Percentiles rank a stretch among this genome's conserved stretches.
These are phyloP conservation scores for Caerostris extrusa DNA, from an alignment of 1,140 invertebrate species.

Conservation along the genomic window DNA sequence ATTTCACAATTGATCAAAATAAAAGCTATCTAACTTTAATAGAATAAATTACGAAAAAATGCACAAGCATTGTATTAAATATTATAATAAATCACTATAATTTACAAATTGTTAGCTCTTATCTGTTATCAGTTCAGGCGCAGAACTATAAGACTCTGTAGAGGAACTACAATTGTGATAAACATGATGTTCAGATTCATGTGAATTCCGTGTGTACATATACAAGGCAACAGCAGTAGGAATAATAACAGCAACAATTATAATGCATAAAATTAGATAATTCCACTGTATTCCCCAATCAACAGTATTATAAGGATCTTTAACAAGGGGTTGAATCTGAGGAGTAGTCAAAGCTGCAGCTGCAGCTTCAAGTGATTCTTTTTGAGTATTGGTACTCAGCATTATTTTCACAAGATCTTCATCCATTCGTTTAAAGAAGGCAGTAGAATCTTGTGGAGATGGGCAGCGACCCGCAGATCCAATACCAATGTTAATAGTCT, in stretches of 20 bases:
- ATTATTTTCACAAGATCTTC: conserved; percentile 78
- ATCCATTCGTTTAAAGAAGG: conserved; percentile 77
- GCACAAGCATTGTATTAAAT: not conserved
- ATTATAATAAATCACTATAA: not conserved
- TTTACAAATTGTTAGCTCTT: conserved; percentile 1
- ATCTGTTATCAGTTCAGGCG: not conserved
- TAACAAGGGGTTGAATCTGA: conserved; percentile 71
- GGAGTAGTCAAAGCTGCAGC: conserved; percentile 59
- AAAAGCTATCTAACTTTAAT: not conserved
- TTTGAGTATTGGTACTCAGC: conserved; percentile 70
- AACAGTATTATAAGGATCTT: conserved; percentile 68
- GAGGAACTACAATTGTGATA: conserved; percentile 29
- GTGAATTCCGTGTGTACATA: conserved; percentile 61
- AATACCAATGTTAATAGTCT: conserved; percentile 78
- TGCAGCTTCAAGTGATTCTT: conserved; percentile 71
- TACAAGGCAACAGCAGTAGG: conserved; percentile 58
- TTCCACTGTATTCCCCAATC: conserved; percentile 75
- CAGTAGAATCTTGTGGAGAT: conserved; percentile 71
- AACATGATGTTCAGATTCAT: conserved; percentile 40
- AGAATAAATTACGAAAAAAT: not conserved
- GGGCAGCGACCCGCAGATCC: conserved; percentile 61
- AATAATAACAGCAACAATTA: conserved; percentile 57
- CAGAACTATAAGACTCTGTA: not conserved
- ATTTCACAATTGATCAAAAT: not conserved
- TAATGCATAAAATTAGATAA: conserved; percentile 50